Conservation (phyloP, 2,888 invertebrate genomes). For the Drosophila conformis region DNA sequence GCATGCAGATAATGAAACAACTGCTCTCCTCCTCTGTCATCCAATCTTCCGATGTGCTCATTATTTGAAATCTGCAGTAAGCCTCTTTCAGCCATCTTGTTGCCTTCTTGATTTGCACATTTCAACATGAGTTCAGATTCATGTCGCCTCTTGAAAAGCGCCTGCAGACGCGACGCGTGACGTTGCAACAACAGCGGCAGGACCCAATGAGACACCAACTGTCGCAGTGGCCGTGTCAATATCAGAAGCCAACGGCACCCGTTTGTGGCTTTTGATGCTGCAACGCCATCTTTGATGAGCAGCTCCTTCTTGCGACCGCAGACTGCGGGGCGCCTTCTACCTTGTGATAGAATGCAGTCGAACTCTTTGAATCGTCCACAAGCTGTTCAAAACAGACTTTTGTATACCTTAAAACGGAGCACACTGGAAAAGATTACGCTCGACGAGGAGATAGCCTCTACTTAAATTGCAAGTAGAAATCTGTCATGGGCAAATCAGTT, state of each 20-base stretch:
- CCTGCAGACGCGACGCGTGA: neutral
- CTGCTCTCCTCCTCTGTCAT: neutral
- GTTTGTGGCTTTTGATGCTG: slow-evolving; percentile 21
- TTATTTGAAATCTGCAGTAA: slow-evolving; percentile 5
- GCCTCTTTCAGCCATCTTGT: slow-evolving; percentile 15
- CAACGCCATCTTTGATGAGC: slow-evolving; percentile 19
- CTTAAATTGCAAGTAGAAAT: neutral
- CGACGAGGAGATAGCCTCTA: neutral
- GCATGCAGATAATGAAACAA: slow-evolving; percentile 1
- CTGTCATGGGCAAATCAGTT: neutral
- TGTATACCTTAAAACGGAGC: neutral
- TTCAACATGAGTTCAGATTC: slow-evolving; percentile 39
- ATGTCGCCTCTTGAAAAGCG: slow-evolving; percentile 7
- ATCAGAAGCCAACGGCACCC: slow-evolving; percentile 20
- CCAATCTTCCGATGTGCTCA: slow-evolving; percentile 9
- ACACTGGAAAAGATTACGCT: neutral
- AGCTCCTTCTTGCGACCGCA: neutral
- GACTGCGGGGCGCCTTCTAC: slow-evolving; percentile 4
- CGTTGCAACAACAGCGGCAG: slow-evolving; percentile 1
- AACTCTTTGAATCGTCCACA: neutral
- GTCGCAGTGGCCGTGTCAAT: slow-evolving; percentile 29
- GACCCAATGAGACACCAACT: neutral
- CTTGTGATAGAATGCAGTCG: neutral
- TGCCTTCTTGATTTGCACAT: slow-evolving; percentile 44
- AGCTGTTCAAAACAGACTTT: neutral